Evolutionary conservation across 2,113 vertebrate species (phyloP).

Genomic region (Oxygymnocypris stewartii): DNA sequence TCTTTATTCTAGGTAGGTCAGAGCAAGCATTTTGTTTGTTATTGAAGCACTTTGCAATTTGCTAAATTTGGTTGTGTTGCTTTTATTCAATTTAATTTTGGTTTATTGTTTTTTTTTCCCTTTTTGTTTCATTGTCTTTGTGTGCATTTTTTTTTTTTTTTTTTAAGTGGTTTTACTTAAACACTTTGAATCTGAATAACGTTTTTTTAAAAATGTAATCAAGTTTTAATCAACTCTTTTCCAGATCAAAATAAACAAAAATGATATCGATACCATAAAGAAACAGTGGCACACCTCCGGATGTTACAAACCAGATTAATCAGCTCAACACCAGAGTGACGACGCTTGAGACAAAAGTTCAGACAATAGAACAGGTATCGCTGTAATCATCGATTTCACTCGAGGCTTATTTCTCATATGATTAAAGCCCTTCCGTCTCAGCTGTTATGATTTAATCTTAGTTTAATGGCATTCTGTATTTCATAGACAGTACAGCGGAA

Average conservation of each 20-base stretch:
- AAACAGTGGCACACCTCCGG: slow-evolving; percentile 68
- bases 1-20: background rate
- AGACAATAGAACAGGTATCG: slow-evolving; percentile 79
- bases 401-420: background rate
- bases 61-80: too few species aligned
- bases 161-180: too few species aligned
- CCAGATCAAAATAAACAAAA: slow-evolving; percentile 85
- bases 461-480: slow-evolving; percentile 16
- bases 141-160: too few species aligned
- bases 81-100: background rate
- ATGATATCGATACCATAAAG: slow-evolving; percentile 82
- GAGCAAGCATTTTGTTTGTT: background rate
- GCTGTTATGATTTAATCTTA: background rate
- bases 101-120: background rate
- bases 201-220: background rate
- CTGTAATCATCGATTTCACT: background rate
- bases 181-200: too few species aligned
- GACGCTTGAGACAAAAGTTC: slow-evolving; percentile 78
- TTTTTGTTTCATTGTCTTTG: background rate
- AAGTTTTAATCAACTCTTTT: slow-evolving; percentile 58
- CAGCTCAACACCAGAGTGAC: slow-evolving; percentile 78
- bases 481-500: slow-evolving; percentile 75
- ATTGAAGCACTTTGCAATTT: too few species aligned
- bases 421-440: background rate
- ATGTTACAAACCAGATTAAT: slow-evolving; percentile 78